phyloP scores from a whole-genome alignment of 2,888 invertebrate genomes.

The Tetragonisca angustula region DNA sequence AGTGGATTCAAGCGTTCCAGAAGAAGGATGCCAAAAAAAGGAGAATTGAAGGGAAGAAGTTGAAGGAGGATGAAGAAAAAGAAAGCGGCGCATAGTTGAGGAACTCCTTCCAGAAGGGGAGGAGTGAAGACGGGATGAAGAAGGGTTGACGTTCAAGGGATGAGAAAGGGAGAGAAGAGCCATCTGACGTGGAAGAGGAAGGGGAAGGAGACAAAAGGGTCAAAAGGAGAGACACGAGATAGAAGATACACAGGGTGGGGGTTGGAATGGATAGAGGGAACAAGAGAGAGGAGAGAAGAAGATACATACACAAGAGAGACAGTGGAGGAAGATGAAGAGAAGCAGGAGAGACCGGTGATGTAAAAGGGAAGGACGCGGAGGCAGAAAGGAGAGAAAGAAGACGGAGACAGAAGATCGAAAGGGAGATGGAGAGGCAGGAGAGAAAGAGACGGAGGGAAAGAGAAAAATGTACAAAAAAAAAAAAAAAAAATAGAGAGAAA shows the following conservation, averaged over 20 bases:
- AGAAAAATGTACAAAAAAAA: background rate
- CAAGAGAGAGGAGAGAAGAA: conserved; percentile 33
- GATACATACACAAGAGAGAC: background rate
- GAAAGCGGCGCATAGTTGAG: background rate
- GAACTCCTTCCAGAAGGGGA: background rate
- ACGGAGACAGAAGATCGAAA: background rate
- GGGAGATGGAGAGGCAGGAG: background rate
- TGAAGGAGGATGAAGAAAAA: background rate
- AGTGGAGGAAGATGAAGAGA: background rate
- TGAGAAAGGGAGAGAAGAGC: background rate
- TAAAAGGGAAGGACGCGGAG: background rate
- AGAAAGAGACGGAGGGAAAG: background rate
- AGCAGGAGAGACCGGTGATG: background rate
- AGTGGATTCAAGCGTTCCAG: background rate
- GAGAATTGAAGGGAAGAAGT: background rate
- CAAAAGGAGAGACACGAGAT: background rate
- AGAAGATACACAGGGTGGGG: background rate
- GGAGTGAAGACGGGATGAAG: conserved; percentile 13
- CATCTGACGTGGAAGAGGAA: background rate
- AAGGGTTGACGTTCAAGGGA: conserved; percentile 6
- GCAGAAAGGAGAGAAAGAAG: background rate
- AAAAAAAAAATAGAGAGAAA: background rate
- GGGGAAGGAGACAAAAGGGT: no score
- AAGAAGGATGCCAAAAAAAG: conserved; percentile 8
- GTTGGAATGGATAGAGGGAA: background rate